Percentiles rank a stretch among this genome's conserved stretches.
phyloP scores from a whole-genome alignment of 2,888 invertebrate species.

The Phrixothrix hirtus region DNA sequence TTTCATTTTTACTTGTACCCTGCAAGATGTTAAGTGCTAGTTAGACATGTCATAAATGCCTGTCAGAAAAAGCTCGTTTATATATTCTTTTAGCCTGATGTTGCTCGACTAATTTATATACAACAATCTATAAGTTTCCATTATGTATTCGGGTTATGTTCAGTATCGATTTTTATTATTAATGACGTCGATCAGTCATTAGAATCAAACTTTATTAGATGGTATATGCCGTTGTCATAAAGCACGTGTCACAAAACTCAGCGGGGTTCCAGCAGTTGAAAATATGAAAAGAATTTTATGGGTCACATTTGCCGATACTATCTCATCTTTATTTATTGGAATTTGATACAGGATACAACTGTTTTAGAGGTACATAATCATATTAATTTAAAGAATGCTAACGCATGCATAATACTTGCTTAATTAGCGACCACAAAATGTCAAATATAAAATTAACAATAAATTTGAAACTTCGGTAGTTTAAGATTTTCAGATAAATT shows the following conservation, averaged over 20 bases:
- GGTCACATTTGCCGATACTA: slow-evolving; percentile 14
- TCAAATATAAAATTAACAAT: background rate
- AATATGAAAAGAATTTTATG: slow-evolving; percentile 20
- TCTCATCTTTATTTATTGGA: slow-evolving; percentile 15
- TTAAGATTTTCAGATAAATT: slow-evolving; percentile 11
- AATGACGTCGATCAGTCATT: slow-evolving; percentile 10
- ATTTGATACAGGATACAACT: slow-evolving; percentile 5
- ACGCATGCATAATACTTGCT: slow-evolving; percentile 5
- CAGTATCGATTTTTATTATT: slow-evolving; percentile 16
- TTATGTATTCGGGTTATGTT: slow-evolving; percentile 2
- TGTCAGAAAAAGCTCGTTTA: too few species aligned
- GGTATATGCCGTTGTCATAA: slow-evolving; percentile 15
- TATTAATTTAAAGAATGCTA: slow-evolving; percentile 9
- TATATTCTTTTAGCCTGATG: slow-evolving; percentile 5
- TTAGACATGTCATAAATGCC: slow-evolving; percentile 16
- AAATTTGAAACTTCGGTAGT: slow-evolving; percentile 2
- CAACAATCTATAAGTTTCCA: background rate
- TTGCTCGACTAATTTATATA: slow-evolving; percentile 3
- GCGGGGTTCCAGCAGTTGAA: slow-evolving; percentile 12
- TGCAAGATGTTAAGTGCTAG: slow-evolving; percentile 17
- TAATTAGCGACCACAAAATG: slow-evolving; percentile 1
- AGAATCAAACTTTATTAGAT: slow-evolving; percentile 13
- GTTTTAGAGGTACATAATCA: slow-evolving; percentile 7
- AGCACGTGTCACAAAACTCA: slow-evolving; percentile 17
- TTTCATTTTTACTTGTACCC: slow-evolving; percentile 10